Evolutionary conservation across 2,888 invertebrate genomes (phyloP), one percentile per base, ranked within the genome.

Genomic region (Hyles lineata): DNA sequence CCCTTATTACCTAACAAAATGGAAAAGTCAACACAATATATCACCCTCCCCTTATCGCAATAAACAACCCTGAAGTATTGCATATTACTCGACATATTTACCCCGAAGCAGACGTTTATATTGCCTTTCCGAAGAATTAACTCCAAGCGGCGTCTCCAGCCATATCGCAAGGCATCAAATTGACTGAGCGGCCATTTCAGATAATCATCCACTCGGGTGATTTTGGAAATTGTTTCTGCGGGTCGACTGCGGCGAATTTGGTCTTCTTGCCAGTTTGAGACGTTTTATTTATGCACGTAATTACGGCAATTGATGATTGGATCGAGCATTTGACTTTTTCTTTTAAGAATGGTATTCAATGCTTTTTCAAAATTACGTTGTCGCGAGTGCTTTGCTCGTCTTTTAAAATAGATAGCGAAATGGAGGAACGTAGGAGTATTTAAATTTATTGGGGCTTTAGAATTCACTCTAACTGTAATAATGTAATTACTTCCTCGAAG

Each of bases 201-300:
- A 50, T 67, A 50, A 67, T 67, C 50, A 67, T 67, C 43, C 67
- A 67, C 43, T 67, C 43, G 67, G 50, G 15, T 67, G 67, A 67
- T 67, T 67, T 67, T 67, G 50, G 43, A 67, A 67, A 67, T 67
- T 67, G 67, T 67, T 67, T 67, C 35, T 50, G 23, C 43, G 50
- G 23, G 50, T 23, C 67, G 43, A 11, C 17, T 50, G 67, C 23
- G 43, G 21, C 25, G 67, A 50, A 23, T 63, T 63, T 15, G n/a
- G 43, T 8, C 55, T n/a, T 55, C 55, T 55, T 23, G 23, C 15
- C 17, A 23, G 23, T 50, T 43, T 50, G 17, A 23, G 67, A 50
- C 50, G 43, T 67, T 62, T 62, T 62, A 62, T 35, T 62, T 67
- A 23, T 23, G 17, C 9, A 23, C 23, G 23, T 50, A 50, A 67